phyloP scores from a whole-genome alignment of 2,113 vertebrate species.

The Spea bombifrons region DNA sequence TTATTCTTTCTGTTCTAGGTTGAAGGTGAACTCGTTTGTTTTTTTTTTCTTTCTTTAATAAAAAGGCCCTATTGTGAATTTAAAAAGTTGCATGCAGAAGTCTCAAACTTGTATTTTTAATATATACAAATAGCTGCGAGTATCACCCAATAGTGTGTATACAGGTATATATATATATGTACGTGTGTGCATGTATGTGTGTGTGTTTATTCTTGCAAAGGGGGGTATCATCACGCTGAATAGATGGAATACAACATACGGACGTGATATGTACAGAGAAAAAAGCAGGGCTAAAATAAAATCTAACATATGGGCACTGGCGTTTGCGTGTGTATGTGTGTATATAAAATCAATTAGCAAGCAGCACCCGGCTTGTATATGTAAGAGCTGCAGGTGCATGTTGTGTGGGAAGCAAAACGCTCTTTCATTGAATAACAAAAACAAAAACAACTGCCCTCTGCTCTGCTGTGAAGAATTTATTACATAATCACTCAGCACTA shows the following conservation, averaged over 20 bases:
- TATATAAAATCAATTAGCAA: conserved; percentile 2
- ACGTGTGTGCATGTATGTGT: too few species aligned
- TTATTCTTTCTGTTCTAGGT: too few species aligned
- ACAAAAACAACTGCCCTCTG: conserved; percentile 4
- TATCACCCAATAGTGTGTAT: too few species aligned
- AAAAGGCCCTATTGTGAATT: too few species aligned
- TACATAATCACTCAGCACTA: background rate
- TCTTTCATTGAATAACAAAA: conserved; percentile 3
- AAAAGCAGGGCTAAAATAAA: background rate
- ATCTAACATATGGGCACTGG: conserved; percentile 14
- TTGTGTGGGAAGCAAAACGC: background rate
- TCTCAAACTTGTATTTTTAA: too few species aligned
- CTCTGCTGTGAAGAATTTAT: background rate
- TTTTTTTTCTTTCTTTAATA: too few species aligned
- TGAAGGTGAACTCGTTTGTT: too few species aligned
- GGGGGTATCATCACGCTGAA: background rate
- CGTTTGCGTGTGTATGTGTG: background rate
- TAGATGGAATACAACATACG: background rate
- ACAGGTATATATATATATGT: too few species aligned
- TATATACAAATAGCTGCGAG: too few species aligned
- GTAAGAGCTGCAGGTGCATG: background rate
- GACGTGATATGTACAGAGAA: background rate
- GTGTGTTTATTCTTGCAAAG: background rate
- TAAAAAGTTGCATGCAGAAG: too few species aligned
- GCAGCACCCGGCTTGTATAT: conserved; percentile 1